These are phyloP conservation scores for Andrena dorsata DNA, from an alignment of 2,888 invertebrate species.

Conservation along the genomic window DNA sequence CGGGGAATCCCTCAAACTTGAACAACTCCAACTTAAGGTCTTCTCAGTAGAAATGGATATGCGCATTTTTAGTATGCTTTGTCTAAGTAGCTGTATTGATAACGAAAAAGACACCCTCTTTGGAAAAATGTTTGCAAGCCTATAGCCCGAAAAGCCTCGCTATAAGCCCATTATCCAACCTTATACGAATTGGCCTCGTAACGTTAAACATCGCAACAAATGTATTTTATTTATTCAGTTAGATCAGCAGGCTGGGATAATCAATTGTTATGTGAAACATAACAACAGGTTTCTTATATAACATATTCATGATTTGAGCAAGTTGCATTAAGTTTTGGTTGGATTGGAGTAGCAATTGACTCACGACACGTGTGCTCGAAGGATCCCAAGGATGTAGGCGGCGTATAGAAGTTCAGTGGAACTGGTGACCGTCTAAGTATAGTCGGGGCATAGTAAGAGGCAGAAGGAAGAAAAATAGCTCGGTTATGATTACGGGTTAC, in stretches of 20 bases:
- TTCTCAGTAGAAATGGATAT: background rate
- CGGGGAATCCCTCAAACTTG: constrained; percentile 8
- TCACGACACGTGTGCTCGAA: background rate
- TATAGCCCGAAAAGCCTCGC: background rate
- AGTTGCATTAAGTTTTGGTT: background rate
- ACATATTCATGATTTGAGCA: constrained; percentile 15
- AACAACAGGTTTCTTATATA: constrained; percentile 14
- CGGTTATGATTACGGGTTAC: constrained; percentile 74
- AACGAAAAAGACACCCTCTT: background rate
- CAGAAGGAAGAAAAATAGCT: constrained; percentile 70
- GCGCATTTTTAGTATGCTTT: background rate
- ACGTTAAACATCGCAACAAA: background rate
- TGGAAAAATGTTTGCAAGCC: background rate
- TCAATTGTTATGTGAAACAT: constrained; percentile 21
- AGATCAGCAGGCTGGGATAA: background rate
- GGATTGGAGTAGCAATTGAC: constrained; percentile 10
- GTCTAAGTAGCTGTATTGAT: background rate
- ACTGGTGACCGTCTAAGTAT: constrained; percentile 38
- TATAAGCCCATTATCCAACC: background rate
- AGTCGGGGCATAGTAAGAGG: constrained; percentile 40
- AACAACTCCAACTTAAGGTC: background rate
- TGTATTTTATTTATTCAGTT: constrained; percentile 23
- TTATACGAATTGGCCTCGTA: background rate
- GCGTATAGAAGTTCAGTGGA: constrained; percentile 48
- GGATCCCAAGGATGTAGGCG: constrained; percentile 40